Percentiles rank a stretch among this genome's conserved stretches.
phyloP scores from a whole-genome alignment of 2,113 vertebrate species.

The Antechinus stuartii region DNA sequence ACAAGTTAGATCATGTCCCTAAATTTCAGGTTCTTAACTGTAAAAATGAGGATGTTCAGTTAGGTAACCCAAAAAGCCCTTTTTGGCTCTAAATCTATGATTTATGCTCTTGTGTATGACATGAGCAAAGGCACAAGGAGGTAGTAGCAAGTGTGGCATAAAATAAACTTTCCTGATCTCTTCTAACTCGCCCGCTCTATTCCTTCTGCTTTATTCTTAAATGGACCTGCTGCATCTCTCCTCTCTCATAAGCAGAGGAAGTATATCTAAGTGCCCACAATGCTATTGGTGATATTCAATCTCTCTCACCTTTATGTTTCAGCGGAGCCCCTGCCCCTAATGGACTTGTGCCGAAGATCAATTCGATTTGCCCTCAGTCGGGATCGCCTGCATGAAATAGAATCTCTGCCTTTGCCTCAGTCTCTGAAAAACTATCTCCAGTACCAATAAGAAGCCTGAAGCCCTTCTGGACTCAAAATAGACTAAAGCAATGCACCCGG shows the following conservation, averaged over 20 bases:
- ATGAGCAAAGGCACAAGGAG: background rate
- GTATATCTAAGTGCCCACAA: background rate
- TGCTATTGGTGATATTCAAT: conserved; percentile 12
- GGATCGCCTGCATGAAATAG: conserved; percentile 94
- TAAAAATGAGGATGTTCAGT: background rate
- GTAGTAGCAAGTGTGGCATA: background rate
- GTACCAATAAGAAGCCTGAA: conserved; percentile 91
- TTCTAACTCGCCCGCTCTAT: background rate
- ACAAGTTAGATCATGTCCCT: background rate
- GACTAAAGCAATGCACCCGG: conserved; percentile 81
- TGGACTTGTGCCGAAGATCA: conserved; percentile 96
- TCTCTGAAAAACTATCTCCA: conserved; percentile 99
- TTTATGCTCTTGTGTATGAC: background rate
- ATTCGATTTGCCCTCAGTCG: conserved; percentile 94
- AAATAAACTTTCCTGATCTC: background rate
- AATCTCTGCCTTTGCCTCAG: conserved; percentile 94
- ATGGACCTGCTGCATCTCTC: background rate
- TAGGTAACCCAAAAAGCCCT: background rate
- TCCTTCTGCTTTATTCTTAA: background rate
- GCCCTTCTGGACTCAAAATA: conserved; percentile 73
- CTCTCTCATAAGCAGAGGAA: background rate
- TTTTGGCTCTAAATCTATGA: background rate
- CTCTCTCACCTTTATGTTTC: conserved; percentile 65
- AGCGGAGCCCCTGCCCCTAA: conserved; percentile 97
- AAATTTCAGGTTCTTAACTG: background rate